A percentile compares a stretch with the other conserved stretches of the same genome.
Conservation (phyloP, 2,888 invertebrate genomes). For the Cinara cedri region DNA sequence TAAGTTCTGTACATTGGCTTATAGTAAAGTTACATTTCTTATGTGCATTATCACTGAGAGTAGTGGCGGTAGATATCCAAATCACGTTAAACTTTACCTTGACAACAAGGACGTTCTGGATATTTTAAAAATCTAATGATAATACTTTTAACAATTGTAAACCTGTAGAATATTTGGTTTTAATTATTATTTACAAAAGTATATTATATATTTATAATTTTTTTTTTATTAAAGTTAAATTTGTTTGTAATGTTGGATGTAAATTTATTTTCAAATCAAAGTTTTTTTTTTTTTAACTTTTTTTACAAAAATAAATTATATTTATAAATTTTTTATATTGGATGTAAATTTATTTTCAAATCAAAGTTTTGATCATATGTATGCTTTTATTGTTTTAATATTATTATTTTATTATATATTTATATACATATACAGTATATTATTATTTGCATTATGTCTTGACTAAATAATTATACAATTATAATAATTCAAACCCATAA, state of each 20-base stretch:
- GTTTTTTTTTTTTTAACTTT: neutral
- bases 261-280: neutral
- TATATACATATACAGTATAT: too few relatives aligned
- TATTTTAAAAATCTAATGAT: constrained; percentile 12
- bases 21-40: neutral
- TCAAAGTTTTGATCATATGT: too few relatives aligned
- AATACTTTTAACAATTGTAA: neutral
- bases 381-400: too few relatives aligned
- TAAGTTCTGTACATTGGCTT: neutral
- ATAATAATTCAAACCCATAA: too few relatives aligned
- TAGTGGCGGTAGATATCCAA: neutral
- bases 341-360: too few relatives aligned
- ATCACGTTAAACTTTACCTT: constrained; percentile 38
- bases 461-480: too few relatives aligned
- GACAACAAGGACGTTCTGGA: constrained; percentile 16
- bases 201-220: too few relatives aligned
- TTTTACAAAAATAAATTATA: too few relatives aligned
- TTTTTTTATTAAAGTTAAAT: neutral
- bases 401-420: too few relatives aligned
- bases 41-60: constrained; percentile 40
- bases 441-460: too few relatives aligned
- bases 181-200: neutral
- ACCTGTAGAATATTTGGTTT: neutral
- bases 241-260: neutral
- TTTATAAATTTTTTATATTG: neutral